Percentiles rank a stretch among this genome's conserved stretches.
These are phyloP conservation scores for Eriocheir sinensis DNA, from an alignment of 1,140 invertebrate genomes.

Conservation along the genomic window DNA sequence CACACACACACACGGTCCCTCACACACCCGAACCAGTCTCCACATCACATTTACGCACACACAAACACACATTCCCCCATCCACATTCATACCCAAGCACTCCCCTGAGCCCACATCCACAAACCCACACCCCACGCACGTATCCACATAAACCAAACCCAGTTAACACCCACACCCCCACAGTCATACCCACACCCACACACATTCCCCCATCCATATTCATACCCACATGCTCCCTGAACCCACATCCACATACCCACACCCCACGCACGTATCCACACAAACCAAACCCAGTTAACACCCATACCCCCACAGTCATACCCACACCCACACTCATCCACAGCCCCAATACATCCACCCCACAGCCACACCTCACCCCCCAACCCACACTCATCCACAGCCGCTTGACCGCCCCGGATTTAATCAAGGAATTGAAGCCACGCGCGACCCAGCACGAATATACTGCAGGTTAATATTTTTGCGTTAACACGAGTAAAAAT, in stretches of 20 bases:
- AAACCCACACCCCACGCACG: neutral
- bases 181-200: neutral
- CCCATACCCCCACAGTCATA: neutral
- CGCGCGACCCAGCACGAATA: neutral
- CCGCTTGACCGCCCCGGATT: neutral
- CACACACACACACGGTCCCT: too few relatives aligned
- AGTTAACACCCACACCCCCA: neutral
- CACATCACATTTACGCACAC: neutral
- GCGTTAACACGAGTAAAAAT: neutral
- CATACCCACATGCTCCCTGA: neutral
- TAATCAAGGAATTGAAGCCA: neutral
- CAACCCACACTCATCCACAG: neutral
- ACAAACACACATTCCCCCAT: neutral
- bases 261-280: neutral
- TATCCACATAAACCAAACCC: constrained; percentile 5
- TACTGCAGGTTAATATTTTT: constrained; percentile 26
- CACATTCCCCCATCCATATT: too few relatives aligned
- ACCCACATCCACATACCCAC: neutral
- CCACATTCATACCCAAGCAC: neutral
- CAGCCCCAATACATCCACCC: too few relatives aligned
- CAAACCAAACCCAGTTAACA: too few relatives aligned
- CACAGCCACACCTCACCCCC: constrained; percentile 31
- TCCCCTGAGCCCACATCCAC: neutral
- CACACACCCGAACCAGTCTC: too few relatives aligned
- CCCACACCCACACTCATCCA: neutral